Conservation (phyloP, 1,140 invertebrate species). For the Drosophila pandora region DNA sequence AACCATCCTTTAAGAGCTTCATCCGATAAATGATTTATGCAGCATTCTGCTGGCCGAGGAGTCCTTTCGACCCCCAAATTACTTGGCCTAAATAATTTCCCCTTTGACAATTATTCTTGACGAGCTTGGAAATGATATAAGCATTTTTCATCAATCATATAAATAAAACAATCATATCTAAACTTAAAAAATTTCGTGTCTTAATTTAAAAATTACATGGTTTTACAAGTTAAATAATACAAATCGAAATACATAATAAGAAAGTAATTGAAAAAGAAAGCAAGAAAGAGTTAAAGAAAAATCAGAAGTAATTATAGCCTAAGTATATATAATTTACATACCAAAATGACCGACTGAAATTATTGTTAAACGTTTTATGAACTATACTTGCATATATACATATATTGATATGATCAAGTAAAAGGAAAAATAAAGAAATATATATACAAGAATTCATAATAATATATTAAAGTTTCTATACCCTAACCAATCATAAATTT, state of each 20-base stretch:
- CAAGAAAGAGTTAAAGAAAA: constrained; percentile 16
- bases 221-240: constrained; percentile 56
- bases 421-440: constrained; percentile 64
- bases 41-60: not conserved
- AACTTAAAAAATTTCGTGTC: constrained; percentile 72
- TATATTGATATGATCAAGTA: constrained; percentile 83
- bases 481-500: constrained; percentile 77
- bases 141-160: constrained; percentile 65
- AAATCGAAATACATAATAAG: constrained; percentile 31
- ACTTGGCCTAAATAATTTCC: no score
- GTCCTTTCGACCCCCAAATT: not conserved
- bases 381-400: constrained; percentile 79
- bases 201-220: constrained; percentile 71
- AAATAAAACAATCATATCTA: constrained; percentile 77
- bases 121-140: constrained; percentile 30
- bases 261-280: constrained; percentile 44
- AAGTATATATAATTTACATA: constrained; percentile 81
- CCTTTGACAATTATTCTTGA: not conserved
- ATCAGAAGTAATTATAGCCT: constrained; percentile 63
- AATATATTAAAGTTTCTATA: constrained; percentile 78
- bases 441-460: constrained; percentile 70
- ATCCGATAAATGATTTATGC: not conserved
- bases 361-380: constrained; percentile 83
- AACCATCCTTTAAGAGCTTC: not conserved
- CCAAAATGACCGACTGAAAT: constrained; percentile 81